Percentiles rank a stretch among this genome's conserved stretches.
Evolutionary conservation across 2,797 vertebrate species (phyloP).

Genomic region (Chelidonichthys spinosus): DNA sequence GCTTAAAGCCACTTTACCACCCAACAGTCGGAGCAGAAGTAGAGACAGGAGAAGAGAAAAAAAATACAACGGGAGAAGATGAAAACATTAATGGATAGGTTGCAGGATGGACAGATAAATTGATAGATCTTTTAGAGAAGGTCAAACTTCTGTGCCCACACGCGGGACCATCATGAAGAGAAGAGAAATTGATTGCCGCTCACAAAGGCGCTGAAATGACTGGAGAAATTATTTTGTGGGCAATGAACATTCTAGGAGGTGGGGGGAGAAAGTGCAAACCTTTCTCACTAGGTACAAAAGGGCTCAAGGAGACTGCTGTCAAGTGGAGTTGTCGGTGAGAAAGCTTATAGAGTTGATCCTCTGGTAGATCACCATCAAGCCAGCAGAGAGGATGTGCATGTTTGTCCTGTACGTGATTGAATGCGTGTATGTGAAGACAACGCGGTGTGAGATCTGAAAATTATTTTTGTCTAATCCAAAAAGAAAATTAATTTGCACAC

Average conservation of each 20-base stretch:
- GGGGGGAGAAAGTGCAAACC: slow-evolving; percentile 65
- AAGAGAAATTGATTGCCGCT: slow-evolving; percentile 89
- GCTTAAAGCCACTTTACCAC: slow-evolving; percentile 83
- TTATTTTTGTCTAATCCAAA: not conserved
- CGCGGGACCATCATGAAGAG: slow-evolving; percentile 86
- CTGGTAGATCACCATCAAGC: slow-evolving; percentile 44
- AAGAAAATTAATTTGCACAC: not conserved
- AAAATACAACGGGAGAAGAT: slow-evolving; percentile 80
- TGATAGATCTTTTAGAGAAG: slow-evolving; percentile 89
- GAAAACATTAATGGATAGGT: slow-evolving; percentile 89
- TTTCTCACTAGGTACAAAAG: slow-evolving; percentile 81
- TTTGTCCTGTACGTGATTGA: slow-evolving; percentile 28
- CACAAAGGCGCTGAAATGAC: slow-evolving; percentile 89
- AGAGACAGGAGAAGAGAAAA: slow-evolving; percentile 53
- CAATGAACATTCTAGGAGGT: slow-evolving; percentile 86
- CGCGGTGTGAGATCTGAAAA: slow-evolving; percentile 2
- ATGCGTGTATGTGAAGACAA: slow-evolving; percentile 15
- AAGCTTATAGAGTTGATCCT: slow-evolving; percentile 71
- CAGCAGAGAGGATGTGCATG: slow-evolving; percentile 26
- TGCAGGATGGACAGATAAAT: slow-evolving; percentile 88
- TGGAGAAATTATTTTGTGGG: slow-evolving; percentile 89
- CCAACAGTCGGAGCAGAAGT: slow-evolving; percentile 70
- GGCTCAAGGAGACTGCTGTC: slow-evolving; percentile 80
- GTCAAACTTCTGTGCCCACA: slow-evolving; percentile 89
- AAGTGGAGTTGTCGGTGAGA: slow-evolving; percentile 78